Evolutionary conservation across 1,140 invertebrate genomes (phyloP), one percentile per base, ranked within the genome.

Genomic region (Sitophilus oryzae): DNA sequence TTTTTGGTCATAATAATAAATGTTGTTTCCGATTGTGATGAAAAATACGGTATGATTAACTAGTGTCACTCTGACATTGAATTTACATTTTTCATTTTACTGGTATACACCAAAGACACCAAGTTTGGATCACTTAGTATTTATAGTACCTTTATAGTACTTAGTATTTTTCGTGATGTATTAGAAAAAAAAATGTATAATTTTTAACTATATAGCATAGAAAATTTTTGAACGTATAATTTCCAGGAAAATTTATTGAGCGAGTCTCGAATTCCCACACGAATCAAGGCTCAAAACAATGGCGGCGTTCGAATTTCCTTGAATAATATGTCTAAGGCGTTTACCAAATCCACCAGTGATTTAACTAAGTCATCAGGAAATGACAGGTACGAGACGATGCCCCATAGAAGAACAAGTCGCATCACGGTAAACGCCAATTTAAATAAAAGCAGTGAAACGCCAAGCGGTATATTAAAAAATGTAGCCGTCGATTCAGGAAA

Each of bases 291-390:
- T 9, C 62, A 69, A 72, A 69, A 73, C 74, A 69, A 76, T 73
- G 66, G 69, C 71, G 63, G 72, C 68, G 66, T 78, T 69, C 43
- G 70, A 71, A 71, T 75, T 73, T 58, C 77, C 68, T 55, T 74
- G 64, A 54, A 74, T 66, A 58, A 77, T 73, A 66, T 76, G 18
- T 46, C 74, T 11, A 78, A 76, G 73, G 69, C 70, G 30, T 69
- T 74, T 53, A 66, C 63, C 9, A 72, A 71, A 54, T 71, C 70
- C 4, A 65, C 62, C 30, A 67, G 62, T 46, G 65, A 67, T 50
- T 37, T 67, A 25, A 62, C 56, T 21, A 52, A 48, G 37, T 48
- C 51, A 18, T 22, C 11, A 43, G 18, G 45, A 25, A n/a, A n/a
- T n/a, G 44, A 47, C 15, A 38, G 60, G 43, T 48, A 57, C 40